These are phyloP conservation scores for Neelides folsomi DNA, from an alignment of 2,888 invertebrate species.

Conservation along the genomic window DNA sequence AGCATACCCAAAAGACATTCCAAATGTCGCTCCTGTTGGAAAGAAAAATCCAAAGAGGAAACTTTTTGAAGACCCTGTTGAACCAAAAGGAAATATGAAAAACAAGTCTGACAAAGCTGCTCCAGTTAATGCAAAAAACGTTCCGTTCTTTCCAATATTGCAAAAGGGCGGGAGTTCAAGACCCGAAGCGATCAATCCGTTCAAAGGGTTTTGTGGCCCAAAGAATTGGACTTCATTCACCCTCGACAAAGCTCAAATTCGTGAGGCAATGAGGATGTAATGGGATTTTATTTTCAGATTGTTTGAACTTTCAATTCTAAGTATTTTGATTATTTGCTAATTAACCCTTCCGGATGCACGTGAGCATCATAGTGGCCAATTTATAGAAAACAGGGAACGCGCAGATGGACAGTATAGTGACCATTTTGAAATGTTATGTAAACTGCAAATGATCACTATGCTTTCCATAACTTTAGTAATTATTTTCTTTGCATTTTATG, in stretches of 20 bases:
- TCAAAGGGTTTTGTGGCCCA: not conserved
- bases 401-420: too few relatives aligned
- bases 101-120: constrained; percentile 1
- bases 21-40: not conserved
- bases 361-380: too few relatives aligned
- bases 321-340: too few relatives aligned
- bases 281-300: not conserved
- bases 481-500: too few relatives aligned
- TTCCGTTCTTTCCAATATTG: not conserved
- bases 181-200: not conserved
- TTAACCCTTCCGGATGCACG: too few relatives aligned
- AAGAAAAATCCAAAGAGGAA: constrained; percentile 5
- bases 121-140: not conserved
- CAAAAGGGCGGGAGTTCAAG: not conserved
- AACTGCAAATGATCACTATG: too few relatives aligned
- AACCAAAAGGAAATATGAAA: constrained; percentile 1
- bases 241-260: not conserved
- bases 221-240: not conserved
- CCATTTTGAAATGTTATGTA: too few relatives aligned
- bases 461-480: too few relatives aligned
- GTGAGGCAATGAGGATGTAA: not conserved
- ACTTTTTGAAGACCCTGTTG: constrained; percentile 7
- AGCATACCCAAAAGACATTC: too few relatives aligned
- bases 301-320: constrained; percentile 11
- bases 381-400: too few relatives aligned